Base-by-base conservation (phyloP, 2,888 invertebrate genomes). In the Volucella zonaria region DNA sequence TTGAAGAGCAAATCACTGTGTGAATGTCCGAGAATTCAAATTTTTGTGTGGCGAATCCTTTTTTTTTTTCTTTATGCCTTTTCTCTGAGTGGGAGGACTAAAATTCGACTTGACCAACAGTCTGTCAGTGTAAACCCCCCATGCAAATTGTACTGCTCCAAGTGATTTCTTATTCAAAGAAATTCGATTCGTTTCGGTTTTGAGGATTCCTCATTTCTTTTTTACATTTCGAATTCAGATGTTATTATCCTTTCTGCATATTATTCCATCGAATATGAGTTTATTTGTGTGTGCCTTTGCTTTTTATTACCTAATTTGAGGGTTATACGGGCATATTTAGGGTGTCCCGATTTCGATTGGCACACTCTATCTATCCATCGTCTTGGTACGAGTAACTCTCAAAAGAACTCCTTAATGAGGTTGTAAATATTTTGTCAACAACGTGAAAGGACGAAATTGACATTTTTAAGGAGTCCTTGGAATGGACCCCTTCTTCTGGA, bases 381-480 rank as follows among this genome's bases (percentile, higher is more conserved):
- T 74, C 56, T 61, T 23, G 18, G 18, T n/a, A 64, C 58, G 18
- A 61, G 49, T 31, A 31, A 0, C 31, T 31, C 0, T 31, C 6
- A 51, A 42, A 59, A 23, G 43, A 66, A 54, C 59, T 61, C 71
- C 51, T 81, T 78, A 82, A 82, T 87, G 76, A 56, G 77, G 68
- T 83, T 79, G 82, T 87, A 86, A 87, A 87, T 87, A 86, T 87
- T 87, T 74, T 86, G 85, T 82, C 82, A 87, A 80, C 64, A 49
- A 12, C 52, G 49, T 40, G 58, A 67, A 77, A 77, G 77, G 62
- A 77, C 54, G 10, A 54, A 68, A 51, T 59, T 31, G 61, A 62
- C 52, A 61, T 23, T n/a, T 70, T 56, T 51, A 42, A 67, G 59
- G 52, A 67, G 52, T 67, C n/a, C 54, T 23, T 23, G 18, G 58